Base-by-base conservation (phyloP, 2,113 vertebrate species). In the Tupaia tana region DNA sequence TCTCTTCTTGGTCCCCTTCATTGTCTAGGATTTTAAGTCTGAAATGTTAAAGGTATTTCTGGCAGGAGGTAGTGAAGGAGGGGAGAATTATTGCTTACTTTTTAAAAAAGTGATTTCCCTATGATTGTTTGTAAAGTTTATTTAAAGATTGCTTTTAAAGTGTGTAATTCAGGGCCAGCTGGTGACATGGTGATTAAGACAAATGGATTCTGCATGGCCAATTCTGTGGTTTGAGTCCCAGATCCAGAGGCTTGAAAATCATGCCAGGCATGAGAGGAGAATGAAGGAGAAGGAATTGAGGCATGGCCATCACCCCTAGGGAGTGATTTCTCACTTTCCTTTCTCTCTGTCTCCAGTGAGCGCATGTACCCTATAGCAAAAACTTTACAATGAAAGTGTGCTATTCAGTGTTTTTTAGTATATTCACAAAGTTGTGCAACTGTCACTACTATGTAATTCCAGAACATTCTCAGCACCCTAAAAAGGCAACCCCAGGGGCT, bases 61-160 rank as follows among this genome's bases (percentile, higher is more conserved):
- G 67, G 67, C 13, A 43, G 13, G 52, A 13, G 11, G 2, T 58
- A 9, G 9, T 29, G 25, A 29, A 9, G 27, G 29, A 89, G 52
- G 75, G 52, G 52, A 78, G 56, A 79, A 79, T 69, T 54, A 80
- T 61, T 61, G 27, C 9, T 73, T 14, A 12, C 15, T 12, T 66
- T 24, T 79, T 92, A 31, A 27, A 52, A 52, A 58, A 74, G 19
- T 29, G 54, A 64, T 22, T 93, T 86, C 69, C 27, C 9, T 29
- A 74, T 24, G 86, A 34, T 81, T 1, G 61, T 70, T 85, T 86
- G 59, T 59, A 2, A 61, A 56, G 10, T 77, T 64, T 73, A 61
- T 79, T 74, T 89, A 64, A 75, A 92, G 77, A 19, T 75, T 43
- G 56, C 80, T 34, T 82, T 92, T 43, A n/a, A 74, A 89, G 19